Evolutionary conservation across 2,113 vertebrate genomes (phyloP).

Genomic region (Hipposideros armiger): DNA sequence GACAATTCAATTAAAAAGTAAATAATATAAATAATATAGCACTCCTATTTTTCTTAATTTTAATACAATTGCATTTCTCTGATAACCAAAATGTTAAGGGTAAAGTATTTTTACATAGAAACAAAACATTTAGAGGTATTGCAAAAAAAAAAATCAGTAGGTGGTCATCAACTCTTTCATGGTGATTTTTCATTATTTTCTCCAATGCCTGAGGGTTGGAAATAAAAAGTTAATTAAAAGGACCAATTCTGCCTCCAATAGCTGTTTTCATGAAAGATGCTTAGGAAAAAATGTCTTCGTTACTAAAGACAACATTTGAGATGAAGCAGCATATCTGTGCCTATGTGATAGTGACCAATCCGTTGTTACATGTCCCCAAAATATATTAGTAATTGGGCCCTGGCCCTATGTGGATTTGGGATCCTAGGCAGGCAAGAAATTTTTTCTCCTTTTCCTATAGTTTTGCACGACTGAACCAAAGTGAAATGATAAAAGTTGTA

Average conservation of each 20-base stretch:
- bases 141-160: slow-evolving; percentile 26
- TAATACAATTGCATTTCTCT: slow-evolving; percentile 44
- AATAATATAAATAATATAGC: slow-evolving; percentile 10
- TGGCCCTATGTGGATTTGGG: not conserved
- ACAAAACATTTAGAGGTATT: slow-evolving; percentile 69
- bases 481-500: not conserved
- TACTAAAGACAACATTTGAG: slow-evolving; percentile 37
- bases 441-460: not conserved
- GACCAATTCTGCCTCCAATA: slow-evolving; percentile 64
- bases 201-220: slow-evolving; percentile 65
- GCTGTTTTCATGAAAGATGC: slow-evolving; percentile 68
- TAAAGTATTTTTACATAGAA: slow-evolving; percentile 51
- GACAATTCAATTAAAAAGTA: slow-evolving; percentile 17
- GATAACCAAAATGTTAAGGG: slow-evolving; percentile 26
- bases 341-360: slow-evolving; percentile 60
- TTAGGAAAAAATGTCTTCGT: slow-evolving; percentile 61
- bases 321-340: slow-evolving; percentile 52
- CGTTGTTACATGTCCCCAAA: slow-evolving; percentile 45
- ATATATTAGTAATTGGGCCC: not conserved
- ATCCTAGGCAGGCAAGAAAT: slow-evolving; percentile 55
- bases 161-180: slow-evolving; percentile 67
- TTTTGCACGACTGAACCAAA: slow-evolving; percentile 41
- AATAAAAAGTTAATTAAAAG: slow-evolving; percentile 80
- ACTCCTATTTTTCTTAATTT: slow-evolving; percentile 51
- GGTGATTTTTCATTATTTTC: slow-evolving; percentile 79